phyloP scores from a whole-genome alignment of 2,113 vertebrate genomes.

The Calypte anna region DNA sequence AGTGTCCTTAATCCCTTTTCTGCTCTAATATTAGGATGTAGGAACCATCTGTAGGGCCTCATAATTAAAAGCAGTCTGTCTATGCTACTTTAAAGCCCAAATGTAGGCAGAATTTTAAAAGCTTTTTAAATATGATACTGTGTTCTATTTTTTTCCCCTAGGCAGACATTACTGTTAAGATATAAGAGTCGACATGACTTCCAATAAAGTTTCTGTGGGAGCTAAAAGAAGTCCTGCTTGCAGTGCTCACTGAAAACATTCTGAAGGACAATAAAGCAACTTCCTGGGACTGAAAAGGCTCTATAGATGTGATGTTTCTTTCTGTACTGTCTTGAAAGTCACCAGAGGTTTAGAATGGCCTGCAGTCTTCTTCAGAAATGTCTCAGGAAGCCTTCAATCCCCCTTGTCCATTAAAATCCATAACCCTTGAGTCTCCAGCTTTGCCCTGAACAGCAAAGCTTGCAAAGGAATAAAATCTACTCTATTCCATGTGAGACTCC shows the following conservation, averaged over 20 bases:
- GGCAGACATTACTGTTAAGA: background rate
- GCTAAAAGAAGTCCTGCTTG: background rate
- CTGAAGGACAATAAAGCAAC: background rate
- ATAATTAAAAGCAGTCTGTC: background rate
- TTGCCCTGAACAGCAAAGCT: background rate
- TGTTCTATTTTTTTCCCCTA: background rate
- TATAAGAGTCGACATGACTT: background rate
- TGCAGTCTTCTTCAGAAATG: background rate
- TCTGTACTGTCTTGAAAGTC: background rate
- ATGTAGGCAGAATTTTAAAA: background rate
- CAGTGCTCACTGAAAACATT: background rate
- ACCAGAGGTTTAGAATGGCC: background rate
- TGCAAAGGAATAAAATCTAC: background rate
- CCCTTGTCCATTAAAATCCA: background rate
- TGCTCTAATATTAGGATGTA: conserved; percentile 40
- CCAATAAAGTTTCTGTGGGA: background rate
- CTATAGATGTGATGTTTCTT: background rate
- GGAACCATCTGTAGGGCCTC: background rate
- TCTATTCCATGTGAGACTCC: background rate
- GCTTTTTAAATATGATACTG: background rate
- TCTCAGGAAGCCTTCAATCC: background rate
- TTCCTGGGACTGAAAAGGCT: background rate
- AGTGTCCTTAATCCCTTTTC: background rate
- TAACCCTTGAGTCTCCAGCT: background rate
- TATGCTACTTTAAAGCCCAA: background rate